Conservation (phyloP, 1,140 invertebrate species). For the Tetragnatha versicolor region DNA sequence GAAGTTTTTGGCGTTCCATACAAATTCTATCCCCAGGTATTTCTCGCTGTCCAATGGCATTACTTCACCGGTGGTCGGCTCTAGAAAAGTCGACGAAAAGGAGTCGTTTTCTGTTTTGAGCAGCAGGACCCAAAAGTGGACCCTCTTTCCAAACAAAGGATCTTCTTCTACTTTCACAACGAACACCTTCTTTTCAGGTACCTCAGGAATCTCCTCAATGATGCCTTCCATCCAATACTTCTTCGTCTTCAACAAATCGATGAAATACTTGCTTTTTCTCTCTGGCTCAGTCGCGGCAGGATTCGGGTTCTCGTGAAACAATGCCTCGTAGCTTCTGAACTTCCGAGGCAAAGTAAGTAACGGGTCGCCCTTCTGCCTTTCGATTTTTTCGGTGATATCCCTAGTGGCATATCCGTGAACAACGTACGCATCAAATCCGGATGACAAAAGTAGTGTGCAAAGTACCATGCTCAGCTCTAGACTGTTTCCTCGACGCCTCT, state of each 20-base stretch:
- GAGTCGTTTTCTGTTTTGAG: slow-evolving; percentile 71
- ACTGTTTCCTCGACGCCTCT: slow-evolving; percentile 76
- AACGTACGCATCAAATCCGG: slow-evolving; percentile 85
- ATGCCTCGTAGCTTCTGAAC: neutral
- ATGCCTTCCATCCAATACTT: slow-evolving; percentile 18
- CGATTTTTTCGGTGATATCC: slow-evolving; percentile 71
- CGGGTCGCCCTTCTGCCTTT: slow-evolving; percentile 65
- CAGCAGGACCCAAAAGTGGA: slow-evolving; percentile 85
- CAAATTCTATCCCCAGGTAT: slow-evolving; percentile 80
- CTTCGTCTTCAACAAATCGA: slow-evolving; percentile 13
- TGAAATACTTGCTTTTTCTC: slow-evolving; percentile 16
- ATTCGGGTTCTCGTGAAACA: neutral
- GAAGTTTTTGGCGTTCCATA: slow-evolving; percentile 89
- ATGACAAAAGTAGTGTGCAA: slow-evolving; percentile 79
- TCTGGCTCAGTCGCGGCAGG: neutral
- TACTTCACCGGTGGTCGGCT: slow-evolving; percentile 77
- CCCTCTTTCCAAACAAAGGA: slow-evolving; percentile 74
- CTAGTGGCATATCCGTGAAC: slow-evolving; percentile 83
- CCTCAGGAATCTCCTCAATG: neutral
- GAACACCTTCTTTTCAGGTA: neutral
- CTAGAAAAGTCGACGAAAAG: slow-evolving; percentile 78
- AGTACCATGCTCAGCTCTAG: slow-evolving; percentile 83
- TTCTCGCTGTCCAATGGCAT: slow-evolving; percentile 69
- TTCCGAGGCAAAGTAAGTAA: neutral
- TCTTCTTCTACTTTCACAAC: slow-evolving; percentile 64